phyloP scores from a whole-genome alignment of 2,113 vertebrate species.

The Ailurus styani region DNA sequence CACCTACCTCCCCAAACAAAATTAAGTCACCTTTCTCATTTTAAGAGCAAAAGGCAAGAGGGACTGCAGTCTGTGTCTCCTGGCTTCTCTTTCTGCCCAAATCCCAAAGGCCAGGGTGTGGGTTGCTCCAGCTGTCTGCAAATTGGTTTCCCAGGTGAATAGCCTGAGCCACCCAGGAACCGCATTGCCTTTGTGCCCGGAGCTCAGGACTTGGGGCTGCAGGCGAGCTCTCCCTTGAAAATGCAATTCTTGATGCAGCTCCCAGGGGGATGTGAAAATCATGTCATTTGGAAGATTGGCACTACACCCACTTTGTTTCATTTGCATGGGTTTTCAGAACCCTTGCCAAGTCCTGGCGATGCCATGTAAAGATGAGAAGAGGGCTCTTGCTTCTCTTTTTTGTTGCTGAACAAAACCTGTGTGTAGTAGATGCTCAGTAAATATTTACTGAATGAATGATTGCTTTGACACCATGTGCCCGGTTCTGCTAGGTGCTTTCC shows the following conservation, averaged over 20 bases:
- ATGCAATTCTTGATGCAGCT: neutral
- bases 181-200: neutral
- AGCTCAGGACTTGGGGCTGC: neutral
- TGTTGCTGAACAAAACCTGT: neutral
- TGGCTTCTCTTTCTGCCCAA: neutral
- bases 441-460: neutral
- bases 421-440: neutral
- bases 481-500: neutral
- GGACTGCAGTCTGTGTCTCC: neutral
- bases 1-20: neutral
- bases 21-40: neutral
- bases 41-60: neutral
- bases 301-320: neutral
- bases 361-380: neutral
- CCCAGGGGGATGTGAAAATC: neutral
- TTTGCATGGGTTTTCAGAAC: neutral
- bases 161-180: neutral
- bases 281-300: neutral
- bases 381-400: neutral
- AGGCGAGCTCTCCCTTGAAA: neutral
- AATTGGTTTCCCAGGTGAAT: neutral
- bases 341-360: neutral
- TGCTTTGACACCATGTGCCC: neutral
- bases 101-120: neutral
- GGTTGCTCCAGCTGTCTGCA: neutral